Conservation (phyloP, 2,888 invertebrate species). For the Synanthedon myopaeformis region DNA sequence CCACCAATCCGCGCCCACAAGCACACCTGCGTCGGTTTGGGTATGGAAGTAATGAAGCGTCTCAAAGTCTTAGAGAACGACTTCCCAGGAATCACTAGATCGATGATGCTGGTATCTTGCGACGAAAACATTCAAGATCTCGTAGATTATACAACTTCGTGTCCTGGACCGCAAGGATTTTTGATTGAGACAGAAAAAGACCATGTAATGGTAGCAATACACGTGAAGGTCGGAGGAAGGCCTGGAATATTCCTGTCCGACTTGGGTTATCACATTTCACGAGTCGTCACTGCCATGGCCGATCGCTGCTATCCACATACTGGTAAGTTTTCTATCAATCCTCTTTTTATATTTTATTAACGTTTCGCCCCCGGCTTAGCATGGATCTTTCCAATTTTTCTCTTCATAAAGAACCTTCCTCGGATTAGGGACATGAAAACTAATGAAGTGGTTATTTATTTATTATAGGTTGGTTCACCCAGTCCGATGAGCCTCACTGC, state of each 20-base stretch:
- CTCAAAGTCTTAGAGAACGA: slow-evolving; percentile 73
- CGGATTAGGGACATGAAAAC: not conserved
- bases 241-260: slow-evolving; percentile 85
- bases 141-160: slow-evolving; percentile 72
- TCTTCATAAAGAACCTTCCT: not conserved
- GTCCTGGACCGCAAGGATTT: slow-evolving; percentile 71
- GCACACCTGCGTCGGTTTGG: slow-evolving; percentile 91
- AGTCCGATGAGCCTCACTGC: slow-evolving; percentile 81
- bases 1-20: slow-evolving; percentile 86
- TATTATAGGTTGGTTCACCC: slow-evolving; percentile 81
- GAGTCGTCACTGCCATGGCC: slow-evolving; percentile 88
- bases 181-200: slow-evolving; percentile 84
- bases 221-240: slow-evolving; percentile 79
- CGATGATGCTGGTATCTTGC: slow-evolving; percentile 84
- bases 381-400: not conserved
- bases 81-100: slow-evolving; percentile 76
- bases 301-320: slow-evolving; percentile 92
- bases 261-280: slow-evolving; percentile 90
- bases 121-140: slow-evolving; percentile 84
- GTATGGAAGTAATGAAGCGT: slow-evolving; percentile 83
- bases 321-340: slow-evolving; percentile 53
- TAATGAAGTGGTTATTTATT: not conserved
- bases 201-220: slow-evolving; percentile 85
- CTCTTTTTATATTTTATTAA: not conserved
- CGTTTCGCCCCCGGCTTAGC: not conserved